Percentiles rank a stretch among this genome's conserved stretches.
These are phyloP conservation scores for Psylliodes chrysocephalus DNA, from an alignment of 2,888 invertebrate species.

Conservation along the genomic window DNA sequence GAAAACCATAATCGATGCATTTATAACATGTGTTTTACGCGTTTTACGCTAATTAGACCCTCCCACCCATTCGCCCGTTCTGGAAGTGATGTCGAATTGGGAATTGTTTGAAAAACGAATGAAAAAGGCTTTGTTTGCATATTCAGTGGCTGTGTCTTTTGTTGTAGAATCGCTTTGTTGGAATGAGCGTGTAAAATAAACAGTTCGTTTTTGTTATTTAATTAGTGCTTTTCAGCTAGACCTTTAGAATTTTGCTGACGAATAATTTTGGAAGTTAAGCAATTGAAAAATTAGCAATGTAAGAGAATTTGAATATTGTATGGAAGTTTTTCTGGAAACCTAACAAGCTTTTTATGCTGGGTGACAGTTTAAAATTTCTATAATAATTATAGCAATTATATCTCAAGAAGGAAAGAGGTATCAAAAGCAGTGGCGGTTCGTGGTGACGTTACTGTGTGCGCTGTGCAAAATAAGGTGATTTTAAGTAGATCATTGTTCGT, in stretches of 20 bases:
- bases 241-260: neutral
- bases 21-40: constrained; percentile 37
- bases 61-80: constrained; percentile 11
- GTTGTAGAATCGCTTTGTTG: constrained; percentile 11
- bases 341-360: too few species aligned
- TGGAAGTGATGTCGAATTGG: constrained; percentile 18
- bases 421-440: too few species aligned
- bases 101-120: constrained; percentile 22
- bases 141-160: constrained; percentile 12
- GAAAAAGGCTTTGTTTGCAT: constrained; percentile 22
- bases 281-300: too few species aligned
- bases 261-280: too few species aligned
- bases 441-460: too few species aligned
- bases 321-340: too few species aligned
- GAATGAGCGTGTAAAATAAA: constrained; percentile 6
- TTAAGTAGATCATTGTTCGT: too few species aligned
- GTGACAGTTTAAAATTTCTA: too few species aligned
- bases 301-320: too few species aligned
- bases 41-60: constrained; percentile 33
- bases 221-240: neutral
- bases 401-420: too few species aligned
- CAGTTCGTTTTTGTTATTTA: constrained; percentile 2
- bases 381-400: too few species aligned
- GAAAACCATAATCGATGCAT: constrained; percentile 37
- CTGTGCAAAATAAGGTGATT: too few species aligned